Base-by-base conservation (phyloP, 2,797 vertebrate genomes). In the Serranus cabrilla region DNA sequence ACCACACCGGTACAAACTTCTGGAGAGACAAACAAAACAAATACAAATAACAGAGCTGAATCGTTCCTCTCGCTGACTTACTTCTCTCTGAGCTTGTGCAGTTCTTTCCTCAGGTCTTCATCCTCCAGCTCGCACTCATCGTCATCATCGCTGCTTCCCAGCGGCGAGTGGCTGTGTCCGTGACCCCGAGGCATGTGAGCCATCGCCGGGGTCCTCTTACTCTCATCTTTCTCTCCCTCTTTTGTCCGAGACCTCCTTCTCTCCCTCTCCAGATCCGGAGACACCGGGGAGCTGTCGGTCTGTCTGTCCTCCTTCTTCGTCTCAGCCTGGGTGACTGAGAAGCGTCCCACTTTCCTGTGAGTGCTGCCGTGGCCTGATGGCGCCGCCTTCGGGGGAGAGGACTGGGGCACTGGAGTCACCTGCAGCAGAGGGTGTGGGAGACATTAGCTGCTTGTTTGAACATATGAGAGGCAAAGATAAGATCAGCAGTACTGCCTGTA, bases 21-120 rank as follows among this genome's bases (percentile, higher is more conserved):
- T n/a, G n/a, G n/a, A n/a, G n/a, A n/a, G n/a, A n/a, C n/a, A n/a
- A n/a, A n/a, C n/a, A n/a, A n/a, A n/a, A n/a, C n/a, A n/a, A n/a
- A n/a, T n/a, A n/a, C n/a, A n/a, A n/a, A n/a, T n/a, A n/a, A n/a
- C n/a, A n/a, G 21, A 31, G 11, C 37, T 58, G 2, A 49, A 27
- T 37, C 1, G 50, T 37, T 54, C 2, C 25, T 39, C 20, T 54
- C 21, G 16, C 7, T 50, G 50, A 79, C 95, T 95, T 91, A 98
- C 97, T 98, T 98, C 86, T 98, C 96, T 91, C 96, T 93, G 61
- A 98, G 94, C 82, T 85, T 96, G 71, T 97, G 96, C 50, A 98
- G 94, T 68, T 97, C 97, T 76, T 78, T 93, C 87, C 94, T 96
- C 67, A 98, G 92, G 67, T 96, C 96, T 74, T 97, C 96, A 65